Evolutionary conservation across 2,797 vertebrate species (phyloP), one percentile per base, ranked within the genome.

Genomic region (Epinephelus malabaricus): DNA sequence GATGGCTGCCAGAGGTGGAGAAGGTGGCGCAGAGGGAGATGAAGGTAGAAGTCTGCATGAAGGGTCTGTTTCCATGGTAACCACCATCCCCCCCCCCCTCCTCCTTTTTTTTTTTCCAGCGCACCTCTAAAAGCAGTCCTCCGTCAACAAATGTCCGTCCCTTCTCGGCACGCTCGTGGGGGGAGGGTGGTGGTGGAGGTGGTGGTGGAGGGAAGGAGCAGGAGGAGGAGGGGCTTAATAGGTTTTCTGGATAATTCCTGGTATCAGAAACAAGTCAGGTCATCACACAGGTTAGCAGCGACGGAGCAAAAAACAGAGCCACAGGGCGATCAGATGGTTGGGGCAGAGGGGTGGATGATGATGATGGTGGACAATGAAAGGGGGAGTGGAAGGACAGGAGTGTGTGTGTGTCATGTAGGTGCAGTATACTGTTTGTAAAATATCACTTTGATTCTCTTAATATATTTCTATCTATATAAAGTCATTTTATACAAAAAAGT

Each of bases 161-260:
- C 88, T 30, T 91, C 84, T 86, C 21, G 50, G 88, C 84, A 60
- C 77, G 61, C 89, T 86, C 51, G 14, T 25, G 70, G 50, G 73
- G 21, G 61, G 70, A 46, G 15, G 46, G 43, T 43, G 45, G 45
- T 17, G 19, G 0, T 27, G 45, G 45, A n/a, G 46, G 51, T 30
- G 73, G 30, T 45, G 85, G 88, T 83, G 69, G 86, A 80, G 83
- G 90, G 85, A 88, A 85, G 85, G 91, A 88, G 89, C 86, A 83
- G 83, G 85, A 88, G 61, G 85, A 88, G 61, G 89, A 93, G 88
- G 86, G 78, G 65, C 90, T 93, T 96, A 96, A 95, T 95, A 99
- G 92, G 96, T 97, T 97, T 98, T 97, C 97, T 97, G 97, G 96
- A 97, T 97, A 96, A 97, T 97, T 97, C 97, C 97, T 98, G 96